Evolutionary conservation across 2,888 invertebrate species (phyloP).

Genomic region (Crematogaster levior): DNA sequence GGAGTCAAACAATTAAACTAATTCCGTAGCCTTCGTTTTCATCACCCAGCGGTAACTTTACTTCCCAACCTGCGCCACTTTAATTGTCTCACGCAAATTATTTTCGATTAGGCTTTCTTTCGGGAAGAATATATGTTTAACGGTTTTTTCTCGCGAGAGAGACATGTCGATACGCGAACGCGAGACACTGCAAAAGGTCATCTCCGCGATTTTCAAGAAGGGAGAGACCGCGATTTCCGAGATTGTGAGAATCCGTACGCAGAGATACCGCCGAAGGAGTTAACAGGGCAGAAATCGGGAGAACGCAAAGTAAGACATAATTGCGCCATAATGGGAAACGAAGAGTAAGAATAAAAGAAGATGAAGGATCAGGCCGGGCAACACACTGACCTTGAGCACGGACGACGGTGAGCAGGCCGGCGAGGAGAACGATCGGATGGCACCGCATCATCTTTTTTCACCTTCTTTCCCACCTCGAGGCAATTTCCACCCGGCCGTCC

Average conservation of each 20-base stretch:
- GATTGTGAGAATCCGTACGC: background rate
- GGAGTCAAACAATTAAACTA: conserved; percentile 22
- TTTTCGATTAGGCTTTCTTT: background rate
- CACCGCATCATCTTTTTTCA: conserved; percentile 76
- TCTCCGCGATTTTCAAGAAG: background rate
- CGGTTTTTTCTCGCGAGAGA: conserved; percentile 4
- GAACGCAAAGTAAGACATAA: conserved; percentile 50
- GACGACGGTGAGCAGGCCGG: conserved; percentile 78
- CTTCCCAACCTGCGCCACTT: background rate
- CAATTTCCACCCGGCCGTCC: conserved; percentile 57
- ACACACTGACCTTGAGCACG: conserved; percentile 83
- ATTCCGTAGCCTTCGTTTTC: background rate
- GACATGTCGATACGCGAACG: background rate
- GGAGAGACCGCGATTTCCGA: background rate
- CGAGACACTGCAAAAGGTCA: background rate
- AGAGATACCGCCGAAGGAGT: conserved; percentile 11
- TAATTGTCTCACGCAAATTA: background rate
- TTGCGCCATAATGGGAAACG: conserved; percentile 38
- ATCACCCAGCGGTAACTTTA: background rate
- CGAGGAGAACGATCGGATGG: conserved; percentile 78
- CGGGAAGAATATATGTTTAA: background rate
- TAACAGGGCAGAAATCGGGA: conserved; percentile 33
- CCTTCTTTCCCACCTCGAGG: conserved; percentile 57
- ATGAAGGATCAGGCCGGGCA: conserved; percentile 50
- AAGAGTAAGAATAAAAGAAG: conserved; percentile 44